Conservation (phyloP, 2,113 vertebrate species). For the Chroicocephalus ridibundus region DNA sequence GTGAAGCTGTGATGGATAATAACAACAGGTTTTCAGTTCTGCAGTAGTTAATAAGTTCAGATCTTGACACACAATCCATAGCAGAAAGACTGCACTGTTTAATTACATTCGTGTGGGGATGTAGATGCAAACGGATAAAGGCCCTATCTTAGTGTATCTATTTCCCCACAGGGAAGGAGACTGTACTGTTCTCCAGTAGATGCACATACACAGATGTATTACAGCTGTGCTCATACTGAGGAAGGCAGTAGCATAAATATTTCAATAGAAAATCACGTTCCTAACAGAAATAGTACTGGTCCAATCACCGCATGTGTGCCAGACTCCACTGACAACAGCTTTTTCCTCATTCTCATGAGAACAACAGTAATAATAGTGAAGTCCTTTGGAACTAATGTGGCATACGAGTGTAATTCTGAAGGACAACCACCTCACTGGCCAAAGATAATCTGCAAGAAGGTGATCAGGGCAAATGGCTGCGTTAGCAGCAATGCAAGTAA, state of each 20-base stretch:
- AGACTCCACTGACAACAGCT: background rate
- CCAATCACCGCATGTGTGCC: background rate
- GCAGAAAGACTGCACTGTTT: background rate
- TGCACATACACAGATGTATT: background rate
- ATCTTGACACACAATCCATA: background rate
- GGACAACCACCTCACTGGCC: background rate
- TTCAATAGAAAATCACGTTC: background rate
- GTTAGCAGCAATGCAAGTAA: background rate
- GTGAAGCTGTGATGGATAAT: background rate
- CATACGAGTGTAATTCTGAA: slow-evolving; percentile 1
- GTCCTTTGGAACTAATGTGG: slow-evolving; percentile 37
- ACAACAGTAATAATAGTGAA: background rate
- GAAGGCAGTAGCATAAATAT: background rate
- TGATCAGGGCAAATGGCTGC: background rate
- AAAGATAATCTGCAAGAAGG: background rate
- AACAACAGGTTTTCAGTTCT: background rate
- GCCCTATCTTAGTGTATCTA: background rate
- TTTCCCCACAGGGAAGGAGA: background rate
- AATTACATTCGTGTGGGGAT: background rate
- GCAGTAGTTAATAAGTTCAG: background rate
- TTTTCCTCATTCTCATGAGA: background rate
- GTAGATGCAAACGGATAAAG: background rate
- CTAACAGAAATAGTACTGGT: background rate
- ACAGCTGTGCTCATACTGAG: background rate
- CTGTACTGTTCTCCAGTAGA: background rate